These are phyloP conservation scores for Dolichomitus sp. DNA, from an alignment of 2,888 invertebrate species.

Conservation along the genomic window DNA sequence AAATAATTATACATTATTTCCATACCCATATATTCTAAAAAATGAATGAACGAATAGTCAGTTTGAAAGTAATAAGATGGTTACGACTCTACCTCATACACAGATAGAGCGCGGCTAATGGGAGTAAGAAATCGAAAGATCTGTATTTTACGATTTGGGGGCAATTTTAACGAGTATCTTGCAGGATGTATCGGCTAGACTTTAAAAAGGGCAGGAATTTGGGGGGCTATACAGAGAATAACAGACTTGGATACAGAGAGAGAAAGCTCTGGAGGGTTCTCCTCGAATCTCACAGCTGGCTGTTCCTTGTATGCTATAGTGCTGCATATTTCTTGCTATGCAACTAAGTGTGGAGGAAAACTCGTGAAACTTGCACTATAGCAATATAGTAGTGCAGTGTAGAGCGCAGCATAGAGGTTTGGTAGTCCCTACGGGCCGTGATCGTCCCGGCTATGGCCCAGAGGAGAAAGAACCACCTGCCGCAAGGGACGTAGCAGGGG, in stretches of 20 bases:
- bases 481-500: conserved; percentile 77
- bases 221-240: not conserved
- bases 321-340: not conserved
- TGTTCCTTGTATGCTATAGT: conserved; percentile 3
- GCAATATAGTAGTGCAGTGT: not conserved
- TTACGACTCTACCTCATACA: not conserved
- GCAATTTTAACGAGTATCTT: not conserved
- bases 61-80: no score
- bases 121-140: not conserved
- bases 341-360: not conserved
- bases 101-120: not conserved
- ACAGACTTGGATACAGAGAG: not conserved
- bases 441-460: conserved; percentile 74
- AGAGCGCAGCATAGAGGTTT: conserved; percentile 58
- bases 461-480: conserved; percentile 84
- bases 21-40: no score
- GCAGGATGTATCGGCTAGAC: not conserved
- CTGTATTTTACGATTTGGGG: not conserved
- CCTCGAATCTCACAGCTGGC: conserved; percentile 43
- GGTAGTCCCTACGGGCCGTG: conserved; percentile 80
- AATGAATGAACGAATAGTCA: no score
- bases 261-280: not conserved
- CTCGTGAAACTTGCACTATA: not conserved
- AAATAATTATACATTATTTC: no score
- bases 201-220: not conserved